A percentile compares a stretch with the other conserved stretches of the same genome.
phyloP scores from a whole-genome alignment of 1,140 invertebrate species.

The Physella acuta region DNA sequence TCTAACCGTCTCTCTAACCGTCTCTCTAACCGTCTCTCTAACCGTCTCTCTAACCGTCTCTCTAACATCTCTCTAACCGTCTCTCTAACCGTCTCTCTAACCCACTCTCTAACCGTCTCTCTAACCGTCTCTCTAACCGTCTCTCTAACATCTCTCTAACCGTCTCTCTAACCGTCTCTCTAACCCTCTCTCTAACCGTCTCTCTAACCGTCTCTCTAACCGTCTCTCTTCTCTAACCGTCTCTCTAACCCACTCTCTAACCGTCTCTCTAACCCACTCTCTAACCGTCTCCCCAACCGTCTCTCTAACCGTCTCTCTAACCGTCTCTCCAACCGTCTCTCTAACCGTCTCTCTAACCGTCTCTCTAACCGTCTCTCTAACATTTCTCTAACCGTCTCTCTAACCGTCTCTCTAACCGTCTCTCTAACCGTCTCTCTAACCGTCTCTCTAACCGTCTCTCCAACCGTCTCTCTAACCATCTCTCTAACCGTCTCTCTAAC shows the following conservation, averaged over 20 bases:
- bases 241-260: neutral
- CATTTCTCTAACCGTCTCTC: neutral
- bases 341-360: neutral
- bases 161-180: too few species aligned
- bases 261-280: neutral
- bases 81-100: neutral
- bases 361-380: neutral
- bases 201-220: neutral
- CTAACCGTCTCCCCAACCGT: too few species aligned
- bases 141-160: too few species aligned
- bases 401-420: neutral
- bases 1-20: neutral
- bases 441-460: neutral
- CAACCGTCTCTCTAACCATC: too few species aligned
- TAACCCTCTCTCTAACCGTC: too few species aligned
- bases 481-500: neutral
- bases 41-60: neutral
- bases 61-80: neutral
- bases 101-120: too few species aligned
- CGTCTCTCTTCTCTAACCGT: neutral
- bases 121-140: too few species aligned
- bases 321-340: too few species aligned
- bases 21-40: neutral
- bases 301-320: too few species aligned
- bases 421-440: neutral